Percentiles rank a stretch among this genome's conserved stretches.
phyloP scores from a whole-genome alignment of 1,140 invertebrate species.

The Sitophilus oryzae region DNA sequence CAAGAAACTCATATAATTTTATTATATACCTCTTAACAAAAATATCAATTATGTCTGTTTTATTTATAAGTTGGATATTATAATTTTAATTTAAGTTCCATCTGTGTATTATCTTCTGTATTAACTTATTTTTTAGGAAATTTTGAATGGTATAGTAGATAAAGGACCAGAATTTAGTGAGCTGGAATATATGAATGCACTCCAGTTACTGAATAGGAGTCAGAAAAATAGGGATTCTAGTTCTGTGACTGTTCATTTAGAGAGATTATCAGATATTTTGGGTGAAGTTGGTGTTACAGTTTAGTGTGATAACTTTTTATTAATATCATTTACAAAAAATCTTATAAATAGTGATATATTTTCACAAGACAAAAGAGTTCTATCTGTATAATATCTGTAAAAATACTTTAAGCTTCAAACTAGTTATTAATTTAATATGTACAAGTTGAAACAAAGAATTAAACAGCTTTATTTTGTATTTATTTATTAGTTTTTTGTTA shows the following conservation, averaged over 20 bases:
- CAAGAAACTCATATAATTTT: too few species aligned
- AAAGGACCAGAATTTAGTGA: conserved; percentile 78
- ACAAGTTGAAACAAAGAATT: conserved; percentile 10
- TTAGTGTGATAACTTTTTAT: too few species aligned
- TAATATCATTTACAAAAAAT: too few species aligned
- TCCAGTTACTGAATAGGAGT: conserved; percentile 65
- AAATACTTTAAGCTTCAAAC: not conserved
- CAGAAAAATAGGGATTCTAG: conserved; percentile 43
- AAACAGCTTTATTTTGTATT: conserved; percentile 12
- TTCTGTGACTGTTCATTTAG: conserved; percentile 51
- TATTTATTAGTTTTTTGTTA: conserved; percentile 1
- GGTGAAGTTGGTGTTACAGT: conserved; percentile 61
- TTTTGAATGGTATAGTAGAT: conserved; percentile 74
- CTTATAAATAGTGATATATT: too few species aligned
- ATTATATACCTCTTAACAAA: too few species aligned
- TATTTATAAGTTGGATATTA: not conserved
- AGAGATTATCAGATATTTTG: conserved; percentile 60
- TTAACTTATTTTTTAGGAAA: conserved; percentile 57
- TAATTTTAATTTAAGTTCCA: not conserved
- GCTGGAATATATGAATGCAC: conserved; percentile 78
- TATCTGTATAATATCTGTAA: not conserved
- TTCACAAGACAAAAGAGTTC: not conserved
- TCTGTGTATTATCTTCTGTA: not conserved
- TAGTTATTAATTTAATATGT: not conserved
- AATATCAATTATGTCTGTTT: too few species aligned